Conservation (phyloP, 2,888 invertebrate genomes). For the Tinea trinotella region DNA sequence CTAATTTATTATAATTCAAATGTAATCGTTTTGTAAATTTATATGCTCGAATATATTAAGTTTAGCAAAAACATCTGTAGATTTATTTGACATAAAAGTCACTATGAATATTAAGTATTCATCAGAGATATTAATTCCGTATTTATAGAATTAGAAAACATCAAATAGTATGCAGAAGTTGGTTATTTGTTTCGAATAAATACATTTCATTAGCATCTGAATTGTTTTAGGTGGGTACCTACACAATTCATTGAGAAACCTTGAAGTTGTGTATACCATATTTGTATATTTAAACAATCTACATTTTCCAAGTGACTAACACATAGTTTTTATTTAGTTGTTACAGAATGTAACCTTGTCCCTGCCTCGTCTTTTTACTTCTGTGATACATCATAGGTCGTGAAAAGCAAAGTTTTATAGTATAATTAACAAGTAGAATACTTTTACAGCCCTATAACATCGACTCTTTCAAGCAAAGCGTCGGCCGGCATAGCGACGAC, state of each 20-base stretch:
- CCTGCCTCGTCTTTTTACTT: no score
- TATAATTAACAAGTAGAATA: no score
- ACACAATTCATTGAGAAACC: neutral
- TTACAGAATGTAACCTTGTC: no score
- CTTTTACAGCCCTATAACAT: no score
- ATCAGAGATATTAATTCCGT: neutral
- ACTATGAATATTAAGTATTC: neutral
- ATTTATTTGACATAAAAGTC: conserved; percentile 3
- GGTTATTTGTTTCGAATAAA: neutral
- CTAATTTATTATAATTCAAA: neutral
- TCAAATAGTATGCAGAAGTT: neutral
- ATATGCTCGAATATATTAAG: neutral
- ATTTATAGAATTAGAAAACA: neutral
- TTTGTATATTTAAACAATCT: no score
- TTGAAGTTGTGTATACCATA: no score
- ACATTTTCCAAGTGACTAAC: neutral
- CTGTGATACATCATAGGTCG: no score
- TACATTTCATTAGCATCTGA: conserved; percentile 6
- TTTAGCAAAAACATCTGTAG: neutral
- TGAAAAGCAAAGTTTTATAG: no score
- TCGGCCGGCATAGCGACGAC: no score
- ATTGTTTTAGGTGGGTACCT: neutral
- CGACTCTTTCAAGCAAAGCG: no score
- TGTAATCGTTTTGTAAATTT: neutral
- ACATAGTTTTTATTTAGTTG: no score